Evolutionary conservation across 2,888 invertebrate genomes (phyloP).

Genomic region (Chouioia cunea): DNA sequence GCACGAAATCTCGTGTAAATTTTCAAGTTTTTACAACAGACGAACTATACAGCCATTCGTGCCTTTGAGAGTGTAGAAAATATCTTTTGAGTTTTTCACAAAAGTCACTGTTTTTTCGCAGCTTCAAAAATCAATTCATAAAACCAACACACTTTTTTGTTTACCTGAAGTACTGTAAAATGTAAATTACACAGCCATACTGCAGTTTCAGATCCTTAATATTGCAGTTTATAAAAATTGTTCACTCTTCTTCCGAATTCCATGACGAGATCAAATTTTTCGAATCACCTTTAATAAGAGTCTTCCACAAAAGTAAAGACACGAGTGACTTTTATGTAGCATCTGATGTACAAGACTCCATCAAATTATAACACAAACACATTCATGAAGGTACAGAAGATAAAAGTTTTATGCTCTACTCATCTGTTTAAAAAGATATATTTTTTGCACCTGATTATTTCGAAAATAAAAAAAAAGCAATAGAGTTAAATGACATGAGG

Average conservation of each 20-base stretch:
- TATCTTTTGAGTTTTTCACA: conserved; percentile 14
- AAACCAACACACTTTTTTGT: conserved; percentile 1
- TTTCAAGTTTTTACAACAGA: no score
- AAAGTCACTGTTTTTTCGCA: conserved; percentile 3
- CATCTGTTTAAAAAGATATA: conserved; percentile 10
- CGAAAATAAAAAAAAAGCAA: no score
- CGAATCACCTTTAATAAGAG: no score
- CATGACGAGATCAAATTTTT: no score
- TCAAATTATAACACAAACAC: no score
- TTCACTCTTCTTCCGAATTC: conserved; percentile 1
- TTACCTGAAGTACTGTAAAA: conserved; percentile 26
- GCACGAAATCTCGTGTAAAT: no score
- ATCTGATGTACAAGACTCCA: no score
- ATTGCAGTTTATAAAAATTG: conserved; percentile 27
- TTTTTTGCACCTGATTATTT: not conserved
- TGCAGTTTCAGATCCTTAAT: conserved; percentile 29
- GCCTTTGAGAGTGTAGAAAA: conserved; percentile 22
- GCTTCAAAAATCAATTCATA: not conserved
- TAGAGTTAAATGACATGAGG: no score
- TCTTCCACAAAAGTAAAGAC: no score
- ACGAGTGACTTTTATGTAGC: not conserved
- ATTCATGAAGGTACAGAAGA: not conserved
- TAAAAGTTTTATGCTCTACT: not conserved
- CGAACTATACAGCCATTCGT: conserved; percentile 11
- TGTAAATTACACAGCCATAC: conserved; percentile 40